phyloP scores from a whole-genome alignment of 2,888 invertebrate species.

The Lampropteryx suffumata region DNA sequence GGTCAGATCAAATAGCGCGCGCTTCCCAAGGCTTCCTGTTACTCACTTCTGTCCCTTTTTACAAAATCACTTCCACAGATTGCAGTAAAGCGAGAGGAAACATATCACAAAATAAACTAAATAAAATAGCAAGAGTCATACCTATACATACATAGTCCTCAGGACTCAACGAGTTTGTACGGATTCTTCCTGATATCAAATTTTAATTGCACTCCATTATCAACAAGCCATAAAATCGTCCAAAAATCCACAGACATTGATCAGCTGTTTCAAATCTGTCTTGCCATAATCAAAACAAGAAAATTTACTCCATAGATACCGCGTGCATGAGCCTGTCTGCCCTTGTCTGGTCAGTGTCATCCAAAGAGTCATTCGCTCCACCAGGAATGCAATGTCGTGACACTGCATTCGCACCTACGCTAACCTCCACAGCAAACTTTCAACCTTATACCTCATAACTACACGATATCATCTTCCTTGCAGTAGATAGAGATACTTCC shows the following conservation, averaged over 20 bases:
- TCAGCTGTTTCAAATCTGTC: neutral
- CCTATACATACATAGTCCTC: too few relatives aligned
- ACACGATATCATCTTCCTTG: constrained; percentile 25
- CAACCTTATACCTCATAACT: constrained; percentile 25
- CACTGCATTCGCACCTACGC: constrained; percentile 44
- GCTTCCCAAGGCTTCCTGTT: too few relatives aligned
- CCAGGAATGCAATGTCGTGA: constrained; percentile 78
- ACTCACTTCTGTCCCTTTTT: too few relatives aligned
- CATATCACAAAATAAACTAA: too few relatives aligned
- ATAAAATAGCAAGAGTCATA: too few relatives aligned
- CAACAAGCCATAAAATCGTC: too few relatives aligned
- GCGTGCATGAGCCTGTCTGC: constrained; percentile 62
- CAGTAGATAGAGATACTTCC: constrained; percentile 22
- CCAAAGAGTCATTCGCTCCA: constrained; percentile 75
- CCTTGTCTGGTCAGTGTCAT: constrained; percentile 81
- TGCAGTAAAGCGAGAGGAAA: too few relatives aligned
- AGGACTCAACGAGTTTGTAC: too few relatives aligned
- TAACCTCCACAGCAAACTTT: constrained; percentile 26
- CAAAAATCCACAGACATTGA: neutral
- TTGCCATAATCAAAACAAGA: constrained; percentile 21
- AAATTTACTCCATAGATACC: constrained; percentile 40
- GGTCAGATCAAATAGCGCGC: too few relatives aligned
- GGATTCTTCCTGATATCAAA: too few relatives aligned
- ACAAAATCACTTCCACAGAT: too few relatives aligned
- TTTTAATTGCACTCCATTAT: too few relatives aligned